Base-by-base conservation (phyloP, 1,140 invertebrate genomes). In the Scaptomyza hsui region DNA sequence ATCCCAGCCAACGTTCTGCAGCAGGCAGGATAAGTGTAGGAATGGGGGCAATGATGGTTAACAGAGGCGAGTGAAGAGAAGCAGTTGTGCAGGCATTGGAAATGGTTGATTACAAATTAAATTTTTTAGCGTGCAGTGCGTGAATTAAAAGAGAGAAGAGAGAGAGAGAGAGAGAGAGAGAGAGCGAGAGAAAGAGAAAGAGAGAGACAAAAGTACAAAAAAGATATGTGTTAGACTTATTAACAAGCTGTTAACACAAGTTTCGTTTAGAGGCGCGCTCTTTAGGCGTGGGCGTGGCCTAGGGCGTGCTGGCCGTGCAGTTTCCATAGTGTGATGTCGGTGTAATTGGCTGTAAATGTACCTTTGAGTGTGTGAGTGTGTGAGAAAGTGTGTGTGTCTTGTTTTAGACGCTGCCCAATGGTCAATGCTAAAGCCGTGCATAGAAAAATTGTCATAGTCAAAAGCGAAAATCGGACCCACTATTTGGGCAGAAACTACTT, bases 1-100 rank as follows among this genome's bases (percentile, higher is more conserved):
- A 72, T 91, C 91, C 91, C 91, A 91, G 71, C 90, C 90, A 55
- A 91, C 89, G 59, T 90, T 91, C 90, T 91, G 68, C 37, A 53
- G 42, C 21, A 52, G 7, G 45, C 18, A 19, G 52, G 37, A 51
- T 35, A 26, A 47, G 44, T 48, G 32, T 55, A 21, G 51, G n/a
- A 19, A 42, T 32, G 45, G 19, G 16, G 13, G 24, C 26, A 19
- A 35, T 3, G 12, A 18, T 19, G 24, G 52, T 16, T 12, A 9
- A 29, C 37, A 44, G 9, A 42, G 19, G 39, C 51, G 37, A 24
- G 13, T 19, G 19, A 24, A 44, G 41, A 55, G 49, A 44, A 24
- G 35, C 51, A 55, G 35, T 41, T 37, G 13, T 41, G 41, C 60
- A 53, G 49, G 39, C 48, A 62, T 51, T 51, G 13, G n/a, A 64